Evolutionary conservation across 2,888 invertebrate genomes (phyloP), one percentile per base, ranked within the genome.

Genomic region (Temnothorax rugatulus): DNA sequence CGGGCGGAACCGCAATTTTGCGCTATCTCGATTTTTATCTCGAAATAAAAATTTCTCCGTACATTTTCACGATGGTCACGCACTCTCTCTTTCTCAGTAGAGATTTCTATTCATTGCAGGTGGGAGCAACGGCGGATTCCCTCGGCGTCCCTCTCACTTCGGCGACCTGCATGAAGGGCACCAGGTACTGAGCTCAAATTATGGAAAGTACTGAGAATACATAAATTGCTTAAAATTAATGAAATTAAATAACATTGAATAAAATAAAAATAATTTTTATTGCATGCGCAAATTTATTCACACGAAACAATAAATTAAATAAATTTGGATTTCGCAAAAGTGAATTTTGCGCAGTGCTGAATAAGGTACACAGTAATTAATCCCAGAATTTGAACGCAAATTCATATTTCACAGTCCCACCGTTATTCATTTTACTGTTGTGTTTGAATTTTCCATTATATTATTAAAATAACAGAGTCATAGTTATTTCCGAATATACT

Each of bases 101-200:
- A 38, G 41, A 47, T 61, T 79, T 64, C 61, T 83, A 66, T 41
- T 44, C 57, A 61, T 84, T 83, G 9, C 82, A 90, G 90, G 90
- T 89, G 90, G 89, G 87, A 88, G 86, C 75, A 90, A 86, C 83
- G 83, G 84, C 54, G 79, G 74, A 85, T 85, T 29, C 29, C 29
- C 82, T 86, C 75, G 82, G 89, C 71, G 71, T 79, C 83, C 75
- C 82, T 44, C 83, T 68, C 68, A 79, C 84, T 83, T 79, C 79
- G 71, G 76, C 79, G 86, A 84, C 64, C 90, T 89, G 87, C 90
- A 90, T 90, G 90, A 88, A 88, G 89, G 90, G 86, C 85, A 83
- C 88, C 83, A 87, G 90, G 88, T 89, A 88, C 18, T 15, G n/a
- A 13, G 18, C 3, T 77, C 41, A 5, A 59, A 59, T 44, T 47